Evolutionary conservation across 92 coral and sea anemone species (phyloP).

Genomic region (Ricordea florida): DNA sequence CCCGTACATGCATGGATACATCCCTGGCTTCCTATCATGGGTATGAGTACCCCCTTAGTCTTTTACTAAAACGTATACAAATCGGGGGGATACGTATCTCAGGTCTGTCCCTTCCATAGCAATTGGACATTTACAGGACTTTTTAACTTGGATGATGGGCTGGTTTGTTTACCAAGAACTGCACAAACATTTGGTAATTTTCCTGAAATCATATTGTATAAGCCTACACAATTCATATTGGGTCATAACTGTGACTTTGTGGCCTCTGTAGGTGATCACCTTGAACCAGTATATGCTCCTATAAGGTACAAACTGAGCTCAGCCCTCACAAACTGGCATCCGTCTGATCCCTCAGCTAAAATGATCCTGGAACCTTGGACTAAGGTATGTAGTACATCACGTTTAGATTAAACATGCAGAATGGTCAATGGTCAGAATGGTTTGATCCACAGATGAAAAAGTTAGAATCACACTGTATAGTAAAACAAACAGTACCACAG

Average conservation of each 20-base stretch:
- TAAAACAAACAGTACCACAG: too few species aligned
- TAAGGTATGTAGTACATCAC: constrained; percentile 64
- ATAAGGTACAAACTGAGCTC: constrained; percentile 88
- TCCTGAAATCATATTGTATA: too few species aligned
- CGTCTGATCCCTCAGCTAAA: constrained; percentile 98
- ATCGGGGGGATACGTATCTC: too few species aligned
- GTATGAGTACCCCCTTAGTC: too few species aligned
- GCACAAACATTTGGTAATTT: background rate
- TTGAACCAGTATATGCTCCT: constrained; percentile 91
- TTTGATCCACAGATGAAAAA: too few species aligned
- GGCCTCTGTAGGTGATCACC: constrained; percentile 56
- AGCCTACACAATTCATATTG: background rate
- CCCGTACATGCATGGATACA: constrained; percentile 98
- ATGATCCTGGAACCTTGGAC: constrained; percentile 97
- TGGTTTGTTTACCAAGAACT: too few species aligned
- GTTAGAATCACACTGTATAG: too few species aligned
- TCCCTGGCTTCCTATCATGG: constrained; percentile 97
- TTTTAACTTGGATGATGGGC: background rate
- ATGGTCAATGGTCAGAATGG: too few species aligned
- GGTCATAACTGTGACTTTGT: background rate
- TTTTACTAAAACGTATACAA: too few species aligned
- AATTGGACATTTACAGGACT: background rate
- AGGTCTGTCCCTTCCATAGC: too few species aligned
- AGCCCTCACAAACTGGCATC: constrained; percentile 99
- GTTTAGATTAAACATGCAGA: too few species aligned